Percentiles rank a stretch among this genome's conserved stretches.
Conservation (phyloP, 2,113 vertebrate species). For the Typhlomys cinereus region DNA sequence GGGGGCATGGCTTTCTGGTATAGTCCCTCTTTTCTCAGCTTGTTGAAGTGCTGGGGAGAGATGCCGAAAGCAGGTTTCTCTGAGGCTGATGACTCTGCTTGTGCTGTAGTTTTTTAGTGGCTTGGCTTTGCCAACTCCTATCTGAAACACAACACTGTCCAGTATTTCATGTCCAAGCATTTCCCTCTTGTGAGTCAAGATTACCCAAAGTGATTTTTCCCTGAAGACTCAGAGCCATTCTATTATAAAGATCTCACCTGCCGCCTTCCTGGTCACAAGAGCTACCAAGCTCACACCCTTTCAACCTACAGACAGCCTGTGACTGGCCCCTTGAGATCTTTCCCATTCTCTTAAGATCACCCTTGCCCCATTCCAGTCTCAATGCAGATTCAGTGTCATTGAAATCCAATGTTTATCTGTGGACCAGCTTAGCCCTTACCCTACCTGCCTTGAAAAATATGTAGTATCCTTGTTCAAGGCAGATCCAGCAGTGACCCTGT, state of each 20-base stretch:
- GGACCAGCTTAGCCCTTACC: not conserved
- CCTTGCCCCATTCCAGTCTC: not conserved
- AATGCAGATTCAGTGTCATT: not conserved
- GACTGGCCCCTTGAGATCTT: not conserved
- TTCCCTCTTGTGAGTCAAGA: not conserved
- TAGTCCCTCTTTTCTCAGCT: slow-evolving; percentile 19
- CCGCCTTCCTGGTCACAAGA: not conserved
- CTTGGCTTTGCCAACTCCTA: not conserved
- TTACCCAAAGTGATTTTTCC: slow-evolving; percentile 44
- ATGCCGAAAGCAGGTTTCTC: not conserved
- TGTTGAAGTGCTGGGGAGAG: not conserved
- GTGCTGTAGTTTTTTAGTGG: not conserved
- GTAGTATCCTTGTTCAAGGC: slow-evolving; percentile 4
- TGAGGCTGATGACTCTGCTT: not conserved
- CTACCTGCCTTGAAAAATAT: not conserved
- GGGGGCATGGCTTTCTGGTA: not conserved
- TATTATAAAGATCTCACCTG: not conserved
- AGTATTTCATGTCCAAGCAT: not conserved
- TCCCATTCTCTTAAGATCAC: not conserved
- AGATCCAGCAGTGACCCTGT: not conserved
- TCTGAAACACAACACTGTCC: not conserved
- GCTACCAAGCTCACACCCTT: not conserved
- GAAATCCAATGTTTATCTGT: not conserved
- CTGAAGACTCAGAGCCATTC: not conserved
- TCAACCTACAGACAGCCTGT: not conserved